Conservation (phyloP, 2,113 vertebrate genomes). For the Rana temporaria region DNA sequence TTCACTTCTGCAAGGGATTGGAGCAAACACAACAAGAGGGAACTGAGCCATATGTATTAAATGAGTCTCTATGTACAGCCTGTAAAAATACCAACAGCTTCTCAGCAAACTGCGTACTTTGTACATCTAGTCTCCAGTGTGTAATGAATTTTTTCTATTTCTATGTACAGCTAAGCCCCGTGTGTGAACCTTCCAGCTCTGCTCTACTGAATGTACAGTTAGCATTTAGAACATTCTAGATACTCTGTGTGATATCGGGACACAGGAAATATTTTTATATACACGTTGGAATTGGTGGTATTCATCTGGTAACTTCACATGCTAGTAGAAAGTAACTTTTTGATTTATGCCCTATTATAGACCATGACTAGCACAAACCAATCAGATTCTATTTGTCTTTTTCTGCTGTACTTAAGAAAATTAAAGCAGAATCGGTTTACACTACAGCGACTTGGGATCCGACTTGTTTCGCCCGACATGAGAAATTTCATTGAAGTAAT, state of each 20-base stretch:
- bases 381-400: too few species aligned
- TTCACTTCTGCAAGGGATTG: slow-evolving; percentile 21
- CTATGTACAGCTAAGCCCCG: neutral
- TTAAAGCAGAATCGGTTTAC: too few species aligned
- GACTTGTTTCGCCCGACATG: too few species aligned
- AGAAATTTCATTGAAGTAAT: too few species aligned
- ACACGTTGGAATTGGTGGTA: neutral
- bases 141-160: neutral
- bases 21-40: neutral
- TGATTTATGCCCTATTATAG: too few species aligned
- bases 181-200: neutral
- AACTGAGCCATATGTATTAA: slow-evolving; percentile 36
- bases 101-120: neutral
- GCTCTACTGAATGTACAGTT: neutral
- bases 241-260: neutral
- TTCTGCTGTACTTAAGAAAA: too few species aligned
- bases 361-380: too few species aligned
- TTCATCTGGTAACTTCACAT: too few species aligned
- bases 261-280: too few species aligned
- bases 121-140: neutral
- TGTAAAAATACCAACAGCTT: slow-evolving; percentile 25
- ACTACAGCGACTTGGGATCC: too few species aligned
- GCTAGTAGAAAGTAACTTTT: too few species aligned
- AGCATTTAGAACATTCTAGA: too few species aligned
- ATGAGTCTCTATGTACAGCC: neutral